A percentile compares a stretch with the other conserved stretches of the same genome.
Evolutionary conservation across 2,113 vertebrate species (phyloP).

Genomic region (Pyxicephalus adspersus): DNA sequence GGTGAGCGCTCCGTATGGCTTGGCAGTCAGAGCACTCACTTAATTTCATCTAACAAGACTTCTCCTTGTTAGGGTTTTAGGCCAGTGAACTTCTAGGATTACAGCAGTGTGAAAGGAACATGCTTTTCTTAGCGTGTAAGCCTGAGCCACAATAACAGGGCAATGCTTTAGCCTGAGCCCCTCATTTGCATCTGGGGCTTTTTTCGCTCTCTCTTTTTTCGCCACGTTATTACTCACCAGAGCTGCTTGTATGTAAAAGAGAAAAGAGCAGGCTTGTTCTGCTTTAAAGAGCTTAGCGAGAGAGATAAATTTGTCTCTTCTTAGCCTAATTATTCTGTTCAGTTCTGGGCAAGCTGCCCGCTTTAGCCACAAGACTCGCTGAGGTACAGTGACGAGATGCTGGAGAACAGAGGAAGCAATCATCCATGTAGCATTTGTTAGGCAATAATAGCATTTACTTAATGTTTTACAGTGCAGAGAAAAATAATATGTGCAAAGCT

Average conservation of each 20-base stretch:
- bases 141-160: conserved; percentile 49
- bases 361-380: conserved; percentile 45
- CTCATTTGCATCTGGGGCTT: conserved; percentile 66
- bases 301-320: conserved; percentile 72
- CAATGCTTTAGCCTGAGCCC: conserved; percentile 43
- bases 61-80: conserved; percentile 48
- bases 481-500: background rate
- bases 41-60: conserved; percentile 43
- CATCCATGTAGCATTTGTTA: conserved; percentile 21
- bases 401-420: conserved; percentile 3
- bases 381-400: conserved; percentile 8
- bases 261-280: conserved; percentile 62
- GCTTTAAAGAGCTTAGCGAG: conserved; percentile 66
- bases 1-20: background rate
- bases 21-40: conserved; percentile 49
- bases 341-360: conserved; percentile 30
- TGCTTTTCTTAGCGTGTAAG: conserved; percentile 33
- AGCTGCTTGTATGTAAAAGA: conserved; percentile 13
- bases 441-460: background rate
- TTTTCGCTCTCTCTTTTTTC: conserved; percentile 34
- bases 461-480: background rate
- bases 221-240: conserved; percentile 36
- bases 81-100: conserved; percentile 41
- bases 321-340: conserved; percentile 57
- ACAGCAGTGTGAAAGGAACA: conserved; percentile 47